These are phyloP conservation scores for Dione juno DNA, from an alignment of 2,888 invertebrate genomes.

Conservation along the genomic window DNA sequence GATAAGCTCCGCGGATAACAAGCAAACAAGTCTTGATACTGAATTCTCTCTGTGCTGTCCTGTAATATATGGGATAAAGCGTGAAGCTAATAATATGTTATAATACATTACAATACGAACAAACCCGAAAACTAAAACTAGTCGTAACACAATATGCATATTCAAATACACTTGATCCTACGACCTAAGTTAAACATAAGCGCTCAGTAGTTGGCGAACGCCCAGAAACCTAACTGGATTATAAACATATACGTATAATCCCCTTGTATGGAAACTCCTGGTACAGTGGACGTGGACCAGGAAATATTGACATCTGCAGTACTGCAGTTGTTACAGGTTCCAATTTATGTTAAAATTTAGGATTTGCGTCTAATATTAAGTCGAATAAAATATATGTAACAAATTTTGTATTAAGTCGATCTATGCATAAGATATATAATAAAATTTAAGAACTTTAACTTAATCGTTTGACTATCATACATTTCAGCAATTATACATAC, in stretches of 20 bases:
- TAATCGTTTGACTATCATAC: too few species aligned
- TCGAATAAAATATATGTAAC: too few species aligned
- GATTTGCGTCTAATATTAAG: too few species aligned
- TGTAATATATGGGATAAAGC: not conserved
- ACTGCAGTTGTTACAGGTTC: not conserved
- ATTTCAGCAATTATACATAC: too few species aligned
- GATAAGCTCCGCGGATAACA: too few species aligned
- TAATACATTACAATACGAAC: not conserved
- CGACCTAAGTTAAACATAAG: conserved; percentile 34
- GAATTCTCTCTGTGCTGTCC: not conserved
- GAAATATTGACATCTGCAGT: not conserved
- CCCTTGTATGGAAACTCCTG: conserved; percentile 2
- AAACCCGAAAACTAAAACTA: conserved; percentile 6
- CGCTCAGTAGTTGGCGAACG: conserved; percentile 26
- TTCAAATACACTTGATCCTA: conserved; percentile 32
- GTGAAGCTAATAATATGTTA: too few species aligned
- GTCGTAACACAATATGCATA: conserved; percentile 22
- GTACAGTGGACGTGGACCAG: not conserved
- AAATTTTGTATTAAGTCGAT: too few species aligned
- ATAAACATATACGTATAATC: conserved; percentile 14
- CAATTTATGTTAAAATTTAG: not conserved
- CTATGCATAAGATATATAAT: too few species aligned
- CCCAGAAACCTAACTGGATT: conserved; percentile 26
- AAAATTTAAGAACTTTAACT: too few species aligned
- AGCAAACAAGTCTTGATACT: too few species aligned